These are phyloP conservation scores for Zootermopsis nevadensis DNA, from an alignment of 2,888 invertebrate genomes.

Conservation along the genomic window DNA sequence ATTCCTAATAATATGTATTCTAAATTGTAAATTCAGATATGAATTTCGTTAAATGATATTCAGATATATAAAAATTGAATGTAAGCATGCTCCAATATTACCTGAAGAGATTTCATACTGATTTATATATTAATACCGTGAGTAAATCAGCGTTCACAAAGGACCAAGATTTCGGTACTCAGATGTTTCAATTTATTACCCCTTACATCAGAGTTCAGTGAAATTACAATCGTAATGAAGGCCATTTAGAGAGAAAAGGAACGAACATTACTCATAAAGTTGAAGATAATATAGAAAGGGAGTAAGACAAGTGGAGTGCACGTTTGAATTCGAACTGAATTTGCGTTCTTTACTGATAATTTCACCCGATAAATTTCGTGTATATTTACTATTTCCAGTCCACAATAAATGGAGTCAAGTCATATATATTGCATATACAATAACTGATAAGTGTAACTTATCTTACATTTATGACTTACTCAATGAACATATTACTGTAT, in stretches of 20 bases:
- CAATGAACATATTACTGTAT: too few species aligned
- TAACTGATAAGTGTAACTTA: too few species aligned
- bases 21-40: too few species aligned
- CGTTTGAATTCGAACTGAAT: not conserved
- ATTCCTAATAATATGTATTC: too few species aligned
- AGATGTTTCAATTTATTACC: not conserved
- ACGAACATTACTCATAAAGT: slow-evolving; percentile 9
- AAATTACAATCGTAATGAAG: slow-evolving; percentile 33
- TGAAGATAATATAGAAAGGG: slow-evolving; percentile 50
- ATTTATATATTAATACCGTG: not conserved
- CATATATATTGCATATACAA: not conserved
- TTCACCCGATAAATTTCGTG: not conserved
- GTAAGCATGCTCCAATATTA: too few species aligned
- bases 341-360: not conserved
- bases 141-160: slow-evolving; percentile 5
- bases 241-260: slow-evolving; percentile 11
- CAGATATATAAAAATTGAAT: too few species aligned
- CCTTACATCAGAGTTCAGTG: not conserved
- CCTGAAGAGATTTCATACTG: too few species aligned
- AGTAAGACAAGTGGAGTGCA: slow-evolving; percentile 58
- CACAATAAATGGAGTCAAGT: not conserved
- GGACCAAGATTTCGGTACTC: not conserved
- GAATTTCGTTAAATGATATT: too few species aligned
- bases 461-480: too few species aligned
- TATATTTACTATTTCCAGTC: not conserved